Base-by-base conservation (phyloP, 2,113 vertebrate species). In the Ctenomys sociabilis region DNA sequence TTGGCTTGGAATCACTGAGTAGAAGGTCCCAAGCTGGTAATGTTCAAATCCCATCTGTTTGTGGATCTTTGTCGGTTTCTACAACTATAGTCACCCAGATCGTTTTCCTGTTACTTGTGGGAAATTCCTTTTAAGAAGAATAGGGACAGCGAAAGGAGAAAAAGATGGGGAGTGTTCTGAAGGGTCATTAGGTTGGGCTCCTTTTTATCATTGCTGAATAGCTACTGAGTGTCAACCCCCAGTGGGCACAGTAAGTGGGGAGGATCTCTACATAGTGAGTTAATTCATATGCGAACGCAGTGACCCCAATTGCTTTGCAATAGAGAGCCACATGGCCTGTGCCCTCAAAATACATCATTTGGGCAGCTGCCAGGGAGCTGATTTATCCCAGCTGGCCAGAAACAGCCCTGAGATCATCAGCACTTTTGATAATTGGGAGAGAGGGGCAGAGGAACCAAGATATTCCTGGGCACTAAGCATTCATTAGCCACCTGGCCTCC, bases 321-420 rank as follows among this genome's bases (percentile, higher is more conserved):
- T 96, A 86, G 93, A 94, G 92, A 97, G 95, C 95, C 96, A 95
- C 97, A 98, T 95, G 97, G 97, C 97, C 97, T 70, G 88, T 96
- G 93, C 96, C 97, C 97, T 97, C 97, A 97, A 98, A 98, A 98
- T 98, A 97, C 96, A 97, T 98, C 97, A 97, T 97, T 96, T 98
- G 97, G 95, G 93, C 97, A 97, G 95, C 96, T 98, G 97, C 97
- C 97, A 98, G 97, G 14, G 35, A 90, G 95, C 95, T 97, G 97
- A 97, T 97, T 97, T 97, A 98, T 98, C 97, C 97, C 97, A 98
- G 97, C 97, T 98, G 97, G 96, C 95, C 97, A 97, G 97, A 98
- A 96, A 92, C 95, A 97, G 97, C 82, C 97, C 95, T 40, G 97
- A 97, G 97, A 98, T 97, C 97, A 97, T 98, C 97, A 98, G 97